phyloP scores from a whole-genome alignment of 2,797 vertebrate genomes.

The Microhierax caerulescens region DNA sequence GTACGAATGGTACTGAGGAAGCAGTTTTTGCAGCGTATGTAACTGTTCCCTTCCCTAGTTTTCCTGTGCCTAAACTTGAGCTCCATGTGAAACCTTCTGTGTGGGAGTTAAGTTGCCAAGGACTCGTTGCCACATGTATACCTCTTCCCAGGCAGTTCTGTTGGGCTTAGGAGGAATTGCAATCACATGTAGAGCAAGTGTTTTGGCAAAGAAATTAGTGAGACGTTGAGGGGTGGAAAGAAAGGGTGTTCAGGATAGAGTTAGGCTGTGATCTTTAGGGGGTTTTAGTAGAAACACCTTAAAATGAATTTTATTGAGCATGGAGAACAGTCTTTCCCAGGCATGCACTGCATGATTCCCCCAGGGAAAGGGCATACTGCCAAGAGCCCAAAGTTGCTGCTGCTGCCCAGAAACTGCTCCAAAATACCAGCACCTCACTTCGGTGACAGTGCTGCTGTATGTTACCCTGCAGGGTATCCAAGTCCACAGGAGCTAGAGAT shows the following conservation, averaged over 20 bases:
- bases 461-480: not conserved
- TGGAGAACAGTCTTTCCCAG: not conserved
- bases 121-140: not conserved
- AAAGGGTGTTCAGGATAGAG: not conserved
- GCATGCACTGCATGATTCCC: not conserved
- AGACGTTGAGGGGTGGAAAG: not conserved
- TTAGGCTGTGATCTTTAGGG: not conserved
- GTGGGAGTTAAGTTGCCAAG: not conserved
- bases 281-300: not conserved
- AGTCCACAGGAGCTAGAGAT: not conserved
- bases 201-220: not conserved
- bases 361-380: not conserved
- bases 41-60: not conserved
- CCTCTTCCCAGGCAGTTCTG: not conserved
- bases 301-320: not conserved
- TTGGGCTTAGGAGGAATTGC: not conserved
- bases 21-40: not conserved
- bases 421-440: not conserved
- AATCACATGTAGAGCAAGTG: fast-evolving
- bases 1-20: not conserved
- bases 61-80: not conserved
- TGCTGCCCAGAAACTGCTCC: not conserved
- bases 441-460: not conserved
- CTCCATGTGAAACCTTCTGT: fast-evolving
- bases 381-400: not conserved